These are phyloP conservation scores for Leptinotarsa haldemani DNA, from an alignment of 2,888 invertebrate genomes.

Conservation along the genomic window DNA sequence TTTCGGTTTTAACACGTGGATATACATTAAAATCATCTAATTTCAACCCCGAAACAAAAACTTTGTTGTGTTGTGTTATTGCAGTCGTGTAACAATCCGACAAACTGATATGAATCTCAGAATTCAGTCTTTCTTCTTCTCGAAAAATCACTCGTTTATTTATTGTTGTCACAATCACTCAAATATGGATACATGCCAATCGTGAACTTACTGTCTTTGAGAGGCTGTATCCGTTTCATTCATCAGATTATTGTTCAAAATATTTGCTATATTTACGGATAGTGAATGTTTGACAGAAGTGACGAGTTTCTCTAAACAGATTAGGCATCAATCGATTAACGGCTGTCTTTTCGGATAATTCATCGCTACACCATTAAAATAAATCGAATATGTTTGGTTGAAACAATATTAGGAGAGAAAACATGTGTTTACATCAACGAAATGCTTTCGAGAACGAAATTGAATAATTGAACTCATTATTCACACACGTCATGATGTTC, in stretches of 20 bases:
- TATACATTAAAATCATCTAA: no score
- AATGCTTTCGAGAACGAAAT: not conserved
- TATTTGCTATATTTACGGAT: not conserved
- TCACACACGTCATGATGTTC: no score
- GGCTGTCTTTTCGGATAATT: not conserved
- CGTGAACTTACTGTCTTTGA: not conserved
- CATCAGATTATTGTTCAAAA: conserved; percentile 3
- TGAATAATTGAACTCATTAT: not conserved
- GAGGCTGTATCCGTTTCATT: not conserved
- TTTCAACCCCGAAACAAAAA: no score
- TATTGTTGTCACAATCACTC: not conserved
- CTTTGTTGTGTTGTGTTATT: no score
- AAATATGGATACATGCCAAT: not conserved
- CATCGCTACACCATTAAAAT: conserved; percentile 14
- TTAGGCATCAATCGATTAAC: conserved; percentile 4
- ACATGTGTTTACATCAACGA: conserved; percentile 6
- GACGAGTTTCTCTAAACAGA: conserved; percentile 12
- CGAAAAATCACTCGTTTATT: no score
- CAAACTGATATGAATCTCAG: no score
- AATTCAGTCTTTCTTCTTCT: no score
- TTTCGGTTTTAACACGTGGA: no score
- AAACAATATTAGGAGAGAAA: conserved; percentile 10
- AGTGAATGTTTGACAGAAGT: not conserved
- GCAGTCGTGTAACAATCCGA: no score
- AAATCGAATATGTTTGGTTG: conserved; percentile 1